Conservation (phyloP, 1,140 invertebrate species). For the Papilio polytes region DNA sequence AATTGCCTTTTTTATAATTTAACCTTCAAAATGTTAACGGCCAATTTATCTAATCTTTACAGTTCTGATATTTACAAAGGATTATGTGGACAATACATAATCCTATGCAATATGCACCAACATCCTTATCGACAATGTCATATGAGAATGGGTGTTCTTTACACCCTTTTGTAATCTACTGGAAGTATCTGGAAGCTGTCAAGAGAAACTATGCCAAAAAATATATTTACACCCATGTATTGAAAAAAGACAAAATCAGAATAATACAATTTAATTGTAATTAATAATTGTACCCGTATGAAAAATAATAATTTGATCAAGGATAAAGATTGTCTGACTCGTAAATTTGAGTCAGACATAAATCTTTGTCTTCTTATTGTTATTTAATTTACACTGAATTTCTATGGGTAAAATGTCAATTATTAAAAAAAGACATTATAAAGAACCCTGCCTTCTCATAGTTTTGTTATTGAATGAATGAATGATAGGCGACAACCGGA, state of each 20-base stretch:
- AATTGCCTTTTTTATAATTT: background rate
- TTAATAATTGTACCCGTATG: too few relatives aligned
- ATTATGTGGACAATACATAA: background rate
- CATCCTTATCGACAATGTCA: background rate
- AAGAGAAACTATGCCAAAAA: background rate
- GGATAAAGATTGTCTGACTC: too few relatives aligned
- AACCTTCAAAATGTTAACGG: background rate
- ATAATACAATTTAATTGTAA: too few relatives aligned
- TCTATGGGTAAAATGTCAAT: background rate
- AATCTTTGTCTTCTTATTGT: too few relatives aligned
- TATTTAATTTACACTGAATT: too few relatives aligned
- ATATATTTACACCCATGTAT: background rate
- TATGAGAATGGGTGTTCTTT: background rate
- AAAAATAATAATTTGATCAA: too few relatives aligned
- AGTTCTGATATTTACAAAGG: background rate
- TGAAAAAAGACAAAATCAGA: too few relatives aligned
- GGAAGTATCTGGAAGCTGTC: background rate
- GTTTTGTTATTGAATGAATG: conserved; percentile 1
- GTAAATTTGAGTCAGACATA: too few relatives aligned
- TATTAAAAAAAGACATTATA: background rate
- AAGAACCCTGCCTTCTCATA: conserved; percentile 9
- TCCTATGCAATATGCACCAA: background rate
- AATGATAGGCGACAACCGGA: conserved; percentile 46
- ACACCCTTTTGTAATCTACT: background rate
- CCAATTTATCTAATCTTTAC: background rate